Percentiles rank a stretch among this genome's conserved stretches.
Evolutionary conservation across 2,797 vertebrate species (phyloP).

Genomic region (Sardinella longiceps): DNA sequence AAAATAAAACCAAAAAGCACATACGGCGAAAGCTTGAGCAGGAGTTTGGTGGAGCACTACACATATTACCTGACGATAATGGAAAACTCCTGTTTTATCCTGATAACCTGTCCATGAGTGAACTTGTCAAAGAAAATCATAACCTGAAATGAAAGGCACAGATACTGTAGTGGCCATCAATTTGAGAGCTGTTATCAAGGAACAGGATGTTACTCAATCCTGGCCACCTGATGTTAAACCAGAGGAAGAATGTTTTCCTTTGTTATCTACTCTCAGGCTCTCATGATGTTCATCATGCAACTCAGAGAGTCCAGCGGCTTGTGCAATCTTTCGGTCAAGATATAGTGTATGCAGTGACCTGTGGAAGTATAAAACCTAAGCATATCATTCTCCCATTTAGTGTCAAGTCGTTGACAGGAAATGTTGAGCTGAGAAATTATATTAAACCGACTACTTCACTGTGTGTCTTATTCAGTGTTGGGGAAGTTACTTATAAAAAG

Average conservation of each 20-base stretch:
- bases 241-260: background rate
- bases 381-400: slow-evolving; percentile 1
- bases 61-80: slow-evolving; percentile 20
- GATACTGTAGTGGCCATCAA: background rate
- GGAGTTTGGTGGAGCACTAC: slow-evolving; percentile 8
- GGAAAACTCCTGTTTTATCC: background rate
- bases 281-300: slow-evolving; percentile 32
- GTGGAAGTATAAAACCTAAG: slow-evolving; percentile 19
- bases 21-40: background rate
- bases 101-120: background rate
- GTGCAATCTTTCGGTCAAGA: background rate
- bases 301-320: slow-evolving; percentile 21
- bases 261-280: slow-evolving; percentile 15
- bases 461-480: slow-evolving; percentile 11
- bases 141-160: background rate
- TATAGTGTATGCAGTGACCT: slow-evolving; percentile 28
- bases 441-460: background rate
- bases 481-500: too few relatives aligned
- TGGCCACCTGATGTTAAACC: background rate
- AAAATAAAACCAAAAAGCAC: slow-evolving; percentile 1
- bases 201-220: background rate
- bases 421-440: background rate
- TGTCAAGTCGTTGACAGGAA: slow-evolving; percentile 12
- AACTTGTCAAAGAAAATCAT: background rate
- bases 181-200: background rate